Conservation (phyloP, 2,113 vertebrate species). For the Mixornis gularis region DNA sequence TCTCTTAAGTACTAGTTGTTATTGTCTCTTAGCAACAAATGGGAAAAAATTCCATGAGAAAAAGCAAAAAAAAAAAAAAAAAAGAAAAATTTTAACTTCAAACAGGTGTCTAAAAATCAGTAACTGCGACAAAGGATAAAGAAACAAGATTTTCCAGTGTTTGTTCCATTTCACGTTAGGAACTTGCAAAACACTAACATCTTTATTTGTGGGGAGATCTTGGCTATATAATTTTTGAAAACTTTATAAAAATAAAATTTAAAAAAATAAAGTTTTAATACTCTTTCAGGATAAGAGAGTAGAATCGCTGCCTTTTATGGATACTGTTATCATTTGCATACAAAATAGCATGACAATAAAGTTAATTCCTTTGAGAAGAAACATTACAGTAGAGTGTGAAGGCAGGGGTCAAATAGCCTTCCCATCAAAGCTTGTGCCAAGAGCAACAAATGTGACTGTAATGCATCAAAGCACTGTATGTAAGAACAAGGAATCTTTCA, state of each 20-base stretch:
- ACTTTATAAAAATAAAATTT: background rate
- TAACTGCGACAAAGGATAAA: background rate
- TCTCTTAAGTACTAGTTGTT: background rate
- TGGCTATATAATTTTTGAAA: background rate
- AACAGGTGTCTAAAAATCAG: background rate
- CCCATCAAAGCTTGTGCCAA: background rate
- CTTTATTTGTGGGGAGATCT: background rate
- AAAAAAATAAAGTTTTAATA: background rate
- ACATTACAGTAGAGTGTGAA: background rate
- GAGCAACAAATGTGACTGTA: background rate
- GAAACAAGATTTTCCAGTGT: background rate
- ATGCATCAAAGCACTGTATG: background rate
- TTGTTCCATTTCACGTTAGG: background rate
- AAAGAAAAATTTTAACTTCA: background rate
- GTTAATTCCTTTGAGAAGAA: background rate
- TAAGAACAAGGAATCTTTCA: background rate
- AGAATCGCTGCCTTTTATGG: background rate
- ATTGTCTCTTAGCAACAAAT: background rate
- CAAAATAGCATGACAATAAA: background rate
- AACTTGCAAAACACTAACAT: background rate
- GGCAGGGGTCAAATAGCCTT: background rate
- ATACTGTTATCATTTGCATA: background rate
- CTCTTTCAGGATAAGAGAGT: background rate
- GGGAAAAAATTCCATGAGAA: background rate
- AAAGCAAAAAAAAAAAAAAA: background rate